Evolutionary conservation across 2,113 vertebrate genomes (phyloP).

Genomic region (Pyxicephalus adspersus): DNA sequence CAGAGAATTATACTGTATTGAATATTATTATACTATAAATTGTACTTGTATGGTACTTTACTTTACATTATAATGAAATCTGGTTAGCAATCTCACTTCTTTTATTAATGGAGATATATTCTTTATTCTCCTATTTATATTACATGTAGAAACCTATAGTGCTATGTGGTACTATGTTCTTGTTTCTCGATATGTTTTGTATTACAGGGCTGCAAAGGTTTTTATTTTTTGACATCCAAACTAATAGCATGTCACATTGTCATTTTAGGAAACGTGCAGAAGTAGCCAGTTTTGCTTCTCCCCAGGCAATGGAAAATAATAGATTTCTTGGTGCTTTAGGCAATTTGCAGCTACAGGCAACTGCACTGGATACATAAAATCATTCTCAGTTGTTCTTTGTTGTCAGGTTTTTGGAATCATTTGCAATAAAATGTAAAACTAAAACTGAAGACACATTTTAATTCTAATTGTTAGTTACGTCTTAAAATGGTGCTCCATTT

Average conservation of each 20-base stretch:
- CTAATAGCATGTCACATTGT: constrained; percentile 21
- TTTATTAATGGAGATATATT: too few relatives aligned
- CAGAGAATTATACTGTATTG: too few relatives aligned
- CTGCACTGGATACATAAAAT: constrained; percentile 20
- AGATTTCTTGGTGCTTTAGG: constrained; percentile 29
- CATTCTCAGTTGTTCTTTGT: constrained; percentile 22
- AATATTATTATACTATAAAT: too few relatives aligned
- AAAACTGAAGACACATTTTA: too few relatives aligned
- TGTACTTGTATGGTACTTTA: too few relatives aligned
- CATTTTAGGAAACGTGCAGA: constrained; percentile 26
- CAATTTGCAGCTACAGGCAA: constrained; percentile 17
- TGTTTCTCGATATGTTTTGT: neutral
- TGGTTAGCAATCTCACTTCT: too few relatives aligned
- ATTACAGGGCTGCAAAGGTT: neutral
- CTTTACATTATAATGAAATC: too few relatives aligned
- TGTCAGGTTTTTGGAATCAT: neutral
- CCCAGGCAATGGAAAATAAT: constrained; percentile 37
- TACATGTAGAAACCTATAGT: neutral
- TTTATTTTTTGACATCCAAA: neutral
- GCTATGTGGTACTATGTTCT: neutral
- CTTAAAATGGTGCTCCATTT: too few relatives aligned
- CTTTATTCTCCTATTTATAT: too few relatives aligned
- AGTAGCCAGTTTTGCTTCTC: constrained; percentile 31
- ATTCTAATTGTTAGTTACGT: too few relatives aligned
- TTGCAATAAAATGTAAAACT: constrained; percentile 6